These are phyloP conservation scores for Eurystomus gularis DNA, from an alignment of 2,113 vertebrate genomes.

Conservation along the genomic window DNA sequence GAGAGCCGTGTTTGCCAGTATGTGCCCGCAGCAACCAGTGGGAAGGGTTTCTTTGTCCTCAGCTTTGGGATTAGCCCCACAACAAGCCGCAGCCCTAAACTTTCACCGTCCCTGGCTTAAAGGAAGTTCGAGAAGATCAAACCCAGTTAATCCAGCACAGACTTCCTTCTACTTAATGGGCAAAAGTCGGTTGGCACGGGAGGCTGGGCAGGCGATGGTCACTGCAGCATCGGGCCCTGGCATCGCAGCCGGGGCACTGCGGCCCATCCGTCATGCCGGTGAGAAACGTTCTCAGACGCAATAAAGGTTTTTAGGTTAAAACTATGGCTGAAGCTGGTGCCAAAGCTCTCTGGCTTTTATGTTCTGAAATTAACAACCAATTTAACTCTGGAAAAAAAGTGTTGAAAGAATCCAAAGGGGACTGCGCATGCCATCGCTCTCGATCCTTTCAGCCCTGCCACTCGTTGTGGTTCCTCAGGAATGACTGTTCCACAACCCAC, in stretches of 20 bases:
- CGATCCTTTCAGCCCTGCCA: neutral
- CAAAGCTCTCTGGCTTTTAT: neutral
- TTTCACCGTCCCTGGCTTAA: neutral
- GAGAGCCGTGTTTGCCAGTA: accelerated
- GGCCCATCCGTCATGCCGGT: neutral
- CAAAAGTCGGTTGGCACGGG: neutral
- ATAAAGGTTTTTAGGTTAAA: neutral
- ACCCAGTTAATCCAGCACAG: neutral
- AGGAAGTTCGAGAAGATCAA: neutral
- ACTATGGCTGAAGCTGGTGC: neutral
- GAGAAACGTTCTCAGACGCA: neutral
- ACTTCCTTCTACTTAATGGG: neutral
- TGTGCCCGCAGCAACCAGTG: neutral
- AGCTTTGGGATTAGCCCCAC: neutral
- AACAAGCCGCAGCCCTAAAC: neutral
- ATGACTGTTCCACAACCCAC: neutral
- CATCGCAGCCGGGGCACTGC: neutral
- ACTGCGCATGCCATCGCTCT: neutral
- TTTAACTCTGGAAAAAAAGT: neutral
- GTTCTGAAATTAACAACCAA: neutral
- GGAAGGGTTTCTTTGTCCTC: neutral
- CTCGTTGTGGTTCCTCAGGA: neutral
- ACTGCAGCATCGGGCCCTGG: neutral
- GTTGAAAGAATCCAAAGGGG: neutral
- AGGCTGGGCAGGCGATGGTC: neutral